Evolutionary conservation across 2,888 invertebrate genomes (phyloP).

Genomic region (Clusia tigrina): DNA sequence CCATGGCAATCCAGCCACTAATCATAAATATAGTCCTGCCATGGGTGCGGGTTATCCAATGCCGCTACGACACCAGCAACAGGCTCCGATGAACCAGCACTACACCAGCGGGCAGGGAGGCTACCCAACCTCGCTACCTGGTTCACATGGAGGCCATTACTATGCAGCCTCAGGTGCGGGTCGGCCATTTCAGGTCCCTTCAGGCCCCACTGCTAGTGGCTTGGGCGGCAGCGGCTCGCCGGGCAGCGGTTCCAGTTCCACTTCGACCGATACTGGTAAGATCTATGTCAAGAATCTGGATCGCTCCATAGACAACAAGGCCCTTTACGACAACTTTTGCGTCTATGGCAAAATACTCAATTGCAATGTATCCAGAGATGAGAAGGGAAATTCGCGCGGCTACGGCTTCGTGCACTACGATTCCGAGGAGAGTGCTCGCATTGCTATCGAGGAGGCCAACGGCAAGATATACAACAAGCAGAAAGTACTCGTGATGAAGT

Average conservation of each 20-base stretch:
- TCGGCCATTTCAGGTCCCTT: slow-evolving; percentile 48
- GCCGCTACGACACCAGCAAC: slow-evolving; percentile 54
- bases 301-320: slow-evolving; percentile 98
- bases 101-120: slow-evolving; percentile 35
- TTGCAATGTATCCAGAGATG: slow-evolving; percentile 98
- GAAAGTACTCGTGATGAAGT: slow-evolving; percentile 97
- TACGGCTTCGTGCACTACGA: slow-evolving; percentile 99
- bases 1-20: slow-evolving; percentile 62
- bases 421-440: slow-evolving; percentile 96
- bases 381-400: slow-evolving; percentile 92
- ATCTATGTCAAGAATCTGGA: slow-evolving; percentile 99
- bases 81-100: slow-evolving; percentile 55
- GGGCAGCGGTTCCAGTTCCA: slow-evolving; percentile 52
- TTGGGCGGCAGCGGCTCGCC: slow-evolving; percentile 32
- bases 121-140: slow-evolving; percentile 44
- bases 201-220: slow-evolving; percentile 44
- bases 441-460: slow-evolving; percentile 98
- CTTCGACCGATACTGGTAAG: slow-evolving; percentile 93
- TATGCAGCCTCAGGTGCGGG: slow-evolving; percentile 52
- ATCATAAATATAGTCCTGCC: slow-evolving; percentile 58
- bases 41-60: slow-evolving; percentile 47
- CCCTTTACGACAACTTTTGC: slow-evolving; percentile 98
- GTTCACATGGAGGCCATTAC: slow-evolving; percentile 51
- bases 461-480: slow-evolving; percentile 97
- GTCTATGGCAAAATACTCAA: slow-evolving; percentile 99